Percentiles rank a stretch among this genome's conserved stretches.
phyloP scores from a whole-genome alignment of 2,113 vertebrate genomes.

The Pygoscelis antarcticus region DNA sequence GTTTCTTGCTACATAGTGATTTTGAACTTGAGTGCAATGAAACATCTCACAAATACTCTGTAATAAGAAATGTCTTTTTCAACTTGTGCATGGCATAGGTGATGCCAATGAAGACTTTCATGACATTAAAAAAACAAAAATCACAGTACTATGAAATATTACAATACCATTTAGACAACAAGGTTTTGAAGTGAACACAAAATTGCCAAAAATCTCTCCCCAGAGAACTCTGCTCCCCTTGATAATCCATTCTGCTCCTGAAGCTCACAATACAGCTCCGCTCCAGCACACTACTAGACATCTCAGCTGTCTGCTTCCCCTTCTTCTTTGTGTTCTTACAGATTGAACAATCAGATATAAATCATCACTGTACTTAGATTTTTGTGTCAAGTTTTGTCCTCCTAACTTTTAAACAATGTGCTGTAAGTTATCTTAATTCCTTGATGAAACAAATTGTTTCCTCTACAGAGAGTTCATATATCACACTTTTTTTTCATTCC shows the following conservation, averaged over 20 bases:
- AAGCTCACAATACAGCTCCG: neutral
- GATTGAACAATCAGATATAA: neutral
- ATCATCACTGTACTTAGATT: neutral
- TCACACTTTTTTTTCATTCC: neutral
- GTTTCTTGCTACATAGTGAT: neutral
- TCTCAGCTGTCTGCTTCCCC: rapidly evolving
- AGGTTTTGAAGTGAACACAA: neutral
- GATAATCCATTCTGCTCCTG: neutral
- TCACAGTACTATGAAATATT: neutral
- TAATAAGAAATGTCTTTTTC: neutral
- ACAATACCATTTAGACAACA: neutral
- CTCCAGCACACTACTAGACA: neutral
- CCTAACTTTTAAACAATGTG: neutral
- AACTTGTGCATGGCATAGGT: neutral
- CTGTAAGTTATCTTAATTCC: neutral
- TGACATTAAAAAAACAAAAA: neutral
- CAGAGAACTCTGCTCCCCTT: neutral
- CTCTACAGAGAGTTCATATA: neutral
- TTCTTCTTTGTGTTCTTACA: neutral
- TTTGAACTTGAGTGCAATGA: neutral
- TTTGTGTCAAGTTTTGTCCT: neutral
- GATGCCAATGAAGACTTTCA: neutral
- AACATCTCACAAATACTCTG: neutral
- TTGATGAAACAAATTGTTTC: neutral
- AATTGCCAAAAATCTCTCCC: neutral